A percentile compares a stretch with the other conserved stretches of the same genome.
Evolutionary conservation across 2,888 invertebrate genomes (phyloP).

Genomic region (Drosophila leonis): DNA sequence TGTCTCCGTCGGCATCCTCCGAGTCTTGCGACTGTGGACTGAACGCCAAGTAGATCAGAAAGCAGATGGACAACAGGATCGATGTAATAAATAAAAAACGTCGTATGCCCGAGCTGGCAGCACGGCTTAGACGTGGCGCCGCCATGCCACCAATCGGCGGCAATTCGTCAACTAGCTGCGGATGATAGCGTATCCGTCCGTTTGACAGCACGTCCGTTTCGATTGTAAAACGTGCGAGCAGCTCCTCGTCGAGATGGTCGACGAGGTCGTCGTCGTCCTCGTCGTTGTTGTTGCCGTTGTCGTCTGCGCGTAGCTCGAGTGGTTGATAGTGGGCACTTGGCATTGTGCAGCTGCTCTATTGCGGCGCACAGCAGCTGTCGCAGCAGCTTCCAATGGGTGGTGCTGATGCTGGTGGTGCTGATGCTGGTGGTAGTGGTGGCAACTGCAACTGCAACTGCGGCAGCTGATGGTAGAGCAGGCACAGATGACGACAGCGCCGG

Average conservation of each 20-base stretch:
- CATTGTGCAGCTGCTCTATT: constrained; percentile 50
- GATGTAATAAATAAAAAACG: constrained; percentile 37
- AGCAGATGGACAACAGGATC: constrained; percentile 18
- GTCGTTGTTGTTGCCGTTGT: constrained; percentile 32
- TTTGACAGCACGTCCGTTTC: not conserved
- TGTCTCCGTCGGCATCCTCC: constrained; percentile 30
- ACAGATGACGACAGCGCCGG: constrained; percentile 43
- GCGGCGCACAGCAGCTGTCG: constrained; percentile 22
- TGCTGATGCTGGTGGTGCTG: not conserved
- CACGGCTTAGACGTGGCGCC: constrained; percentile 23
- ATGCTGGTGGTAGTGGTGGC: not conserved
- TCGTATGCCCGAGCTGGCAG: constrained; percentile 21
- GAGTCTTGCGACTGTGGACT: constrained; percentile 41
- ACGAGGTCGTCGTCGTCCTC: constrained; percentile 41
- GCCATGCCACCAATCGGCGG: constrained; percentile 20
- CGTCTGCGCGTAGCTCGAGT: constrained; percentile 52
- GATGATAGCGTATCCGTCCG: constrained; percentile 30
- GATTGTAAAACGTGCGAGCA: not conserved
- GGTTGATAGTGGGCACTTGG: constrained; percentile 73
- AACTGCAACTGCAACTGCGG: constrained; percentile 25
- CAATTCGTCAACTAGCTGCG: constrained; percentile 22
- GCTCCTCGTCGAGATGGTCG: constrained; percentile 10
- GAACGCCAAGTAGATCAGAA: constrained; percentile 55
- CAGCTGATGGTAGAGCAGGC: constrained; percentile 29
- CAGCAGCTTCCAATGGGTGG: constrained; percentile 11